Evolutionary conservation across 2,888 invertebrate species (phyloP).

Genomic region (Frankliniella fusca): DNA sequence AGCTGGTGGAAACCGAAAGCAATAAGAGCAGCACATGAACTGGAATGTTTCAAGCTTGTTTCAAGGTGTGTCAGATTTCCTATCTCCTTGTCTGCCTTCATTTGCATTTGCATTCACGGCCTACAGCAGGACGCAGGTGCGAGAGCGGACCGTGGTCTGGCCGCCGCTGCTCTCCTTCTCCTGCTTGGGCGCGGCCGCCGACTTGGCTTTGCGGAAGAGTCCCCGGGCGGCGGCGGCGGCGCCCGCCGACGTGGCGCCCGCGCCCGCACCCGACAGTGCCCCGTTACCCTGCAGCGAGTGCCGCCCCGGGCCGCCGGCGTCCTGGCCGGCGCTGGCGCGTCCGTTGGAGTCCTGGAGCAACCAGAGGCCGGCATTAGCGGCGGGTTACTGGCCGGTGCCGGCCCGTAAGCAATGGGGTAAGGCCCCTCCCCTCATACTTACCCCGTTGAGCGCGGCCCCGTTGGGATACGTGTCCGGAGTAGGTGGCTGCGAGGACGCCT

Average conservation of each 20-base stretch:
- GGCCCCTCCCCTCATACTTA: too few relatives aligned
- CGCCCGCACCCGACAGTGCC: background rate
- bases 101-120: background rate
- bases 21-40: background rate
- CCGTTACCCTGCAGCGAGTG: background rate
- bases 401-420: too few relatives aligned
- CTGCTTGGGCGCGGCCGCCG: background rate
- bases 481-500: conserved; percentile 14
- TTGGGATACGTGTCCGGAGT: background rate
- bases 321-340: background rate
- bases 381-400: background rate
- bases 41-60: too few relatives aligned
- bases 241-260: background rate
- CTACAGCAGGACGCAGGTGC: background rate
- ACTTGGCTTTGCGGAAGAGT: conserved; percentile 16
- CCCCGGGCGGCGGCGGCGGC: background rate
- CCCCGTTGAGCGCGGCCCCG: too few relatives aligned
- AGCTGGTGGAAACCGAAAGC: background rate
- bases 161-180: background rate
- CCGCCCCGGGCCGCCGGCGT: background rate
- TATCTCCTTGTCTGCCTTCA: too few relatives aligned
- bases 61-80: too few relatives aligned
- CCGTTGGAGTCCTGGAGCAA: conserved; percentile 1
- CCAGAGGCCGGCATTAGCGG: background rate
- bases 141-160: background rate